Evolutionary conservation across 2,888 invertebrate genomes (phyloP), one percentile per base, ranked within the genome.

Genomic region (Willowsia nigromaculata): DNA sequence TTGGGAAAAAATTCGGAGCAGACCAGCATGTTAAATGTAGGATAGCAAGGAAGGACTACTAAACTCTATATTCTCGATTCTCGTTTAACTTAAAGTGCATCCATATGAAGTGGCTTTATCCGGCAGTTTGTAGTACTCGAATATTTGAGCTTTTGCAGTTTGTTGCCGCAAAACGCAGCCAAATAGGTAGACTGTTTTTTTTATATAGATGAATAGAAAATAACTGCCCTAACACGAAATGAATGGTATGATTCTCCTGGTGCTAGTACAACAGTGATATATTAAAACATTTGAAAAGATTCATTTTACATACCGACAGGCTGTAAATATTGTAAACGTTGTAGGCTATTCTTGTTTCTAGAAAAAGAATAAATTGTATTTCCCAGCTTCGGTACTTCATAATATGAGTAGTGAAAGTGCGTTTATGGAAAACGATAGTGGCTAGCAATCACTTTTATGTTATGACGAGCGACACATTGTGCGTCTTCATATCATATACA

Each of bases 321-420:
- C 84, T 84, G 74, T 84, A 84, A 84, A 76, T 68, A 15, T 33
- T 30, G 6, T 47, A 53, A 50, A 83, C 18, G 33, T 84, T 18
- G 40, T 40, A 43, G 30, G 18, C 84, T 40, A 27, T 30, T 37
- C 50, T 65, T 18, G 40, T 40, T 68, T 68, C 1, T 68, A 40
- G 18, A 11, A 56, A 53, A n/a, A 47, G 71, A 56, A 84, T 74
- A 84, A 84, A 84, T 68, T 71, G 71, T 84, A 71, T 53, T 68
- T 25, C 27, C 25, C 56, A 74, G 25, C 56, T 65, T 4, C 30
- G 18, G 56, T 40, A 18, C 13, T 62, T 4, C 37, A 40, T 7
- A 33, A 33, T 33, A 33, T 33, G 30, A 18, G 68, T 30, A 2
- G 68, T n/a, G 40, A 68, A 40, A 68, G 11, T 6, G 18, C 18